Conservation (phyloP, 2,797 vertebrate genomes). For the Steatocranus sp. region DNA sequence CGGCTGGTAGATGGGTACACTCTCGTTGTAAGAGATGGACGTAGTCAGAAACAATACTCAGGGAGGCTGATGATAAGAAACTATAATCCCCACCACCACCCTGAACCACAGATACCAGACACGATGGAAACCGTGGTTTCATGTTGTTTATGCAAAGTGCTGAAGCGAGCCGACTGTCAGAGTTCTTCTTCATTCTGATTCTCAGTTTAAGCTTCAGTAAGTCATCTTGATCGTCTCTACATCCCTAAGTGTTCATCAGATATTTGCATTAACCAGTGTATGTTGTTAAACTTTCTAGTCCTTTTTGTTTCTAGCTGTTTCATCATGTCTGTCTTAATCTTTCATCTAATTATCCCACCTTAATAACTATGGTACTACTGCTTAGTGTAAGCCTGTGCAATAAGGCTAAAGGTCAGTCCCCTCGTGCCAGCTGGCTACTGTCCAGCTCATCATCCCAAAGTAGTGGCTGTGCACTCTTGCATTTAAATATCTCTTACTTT, state of each 20-base stretch:
- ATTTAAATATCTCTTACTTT: neutral
- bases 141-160: slow-evolving; percentile 16
- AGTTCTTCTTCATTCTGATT: neutral
- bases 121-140: accelerated
- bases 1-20: accelerated
- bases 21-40: neutral
- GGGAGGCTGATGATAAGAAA: neutral
- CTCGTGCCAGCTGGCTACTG: slow-evolving; percentile 2
- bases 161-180: neutral
- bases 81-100: neutral
- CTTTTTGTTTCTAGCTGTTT: neutral
- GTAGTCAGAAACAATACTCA: accelerated
- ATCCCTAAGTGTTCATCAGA: neutral
- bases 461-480: neutral
- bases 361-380: neutral
- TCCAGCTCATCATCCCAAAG: neutral
- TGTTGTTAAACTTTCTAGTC: accelerated
- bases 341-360: neutral
- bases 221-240: neutral
- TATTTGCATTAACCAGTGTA: neutral
- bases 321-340: neutral
- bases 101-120: neutral
- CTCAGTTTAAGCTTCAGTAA: neutral
- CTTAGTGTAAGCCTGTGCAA: slow-evolving; percentile 9
- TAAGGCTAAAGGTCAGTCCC: slow-evolving; percentile 17